Evolutionary conservation across 2,888 invertebrate species (phyloP).

Genomic region (Metalampra italica): DNA sequence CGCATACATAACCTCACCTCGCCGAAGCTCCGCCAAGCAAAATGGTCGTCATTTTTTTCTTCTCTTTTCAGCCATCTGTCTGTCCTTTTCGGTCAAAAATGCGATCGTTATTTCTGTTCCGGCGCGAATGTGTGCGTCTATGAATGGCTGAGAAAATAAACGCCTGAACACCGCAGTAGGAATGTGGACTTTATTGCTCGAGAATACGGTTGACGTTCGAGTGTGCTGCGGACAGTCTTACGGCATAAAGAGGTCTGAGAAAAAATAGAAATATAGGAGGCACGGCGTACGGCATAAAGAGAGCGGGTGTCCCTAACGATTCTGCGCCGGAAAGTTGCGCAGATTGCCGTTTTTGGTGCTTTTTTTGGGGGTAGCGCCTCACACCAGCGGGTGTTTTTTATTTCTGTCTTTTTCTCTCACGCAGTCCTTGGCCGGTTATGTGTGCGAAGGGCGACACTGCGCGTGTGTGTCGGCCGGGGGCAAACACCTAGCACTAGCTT

Average conservation of each 20-base stretch:
- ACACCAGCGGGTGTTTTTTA: constrained; percentile 75
- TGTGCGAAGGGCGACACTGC: constrained; percentile 26
- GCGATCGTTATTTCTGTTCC: constrained; percentile 80
- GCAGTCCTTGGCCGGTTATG: constrained; percentile 43
- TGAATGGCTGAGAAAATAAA: constrained; percentile 47
- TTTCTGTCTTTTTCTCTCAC: constrained; percentile 73
- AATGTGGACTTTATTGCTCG: constrained; percentile 20
- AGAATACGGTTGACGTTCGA: constrained; percentile 26
- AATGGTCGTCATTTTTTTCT: constrained; percentile 79
- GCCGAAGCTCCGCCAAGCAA: constrained; percentile 74
- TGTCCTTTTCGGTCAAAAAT: constrained; percentile 79
- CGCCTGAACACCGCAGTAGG: constrained; percentile 29
- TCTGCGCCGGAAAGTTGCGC: constrained; percentile 80
- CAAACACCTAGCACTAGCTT: constrained; percentile 74
- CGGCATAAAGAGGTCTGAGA: constrained; percentile 68
- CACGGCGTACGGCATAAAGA: constrained; percentile 76
- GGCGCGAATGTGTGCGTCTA: constrained; percentile 72
- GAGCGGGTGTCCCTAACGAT: constrained; percentile 79
- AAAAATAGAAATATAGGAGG: constrained; percentile 79
- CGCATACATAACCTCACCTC: constrained; percentile 72
- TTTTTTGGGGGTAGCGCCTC: constrained; percentile 78
- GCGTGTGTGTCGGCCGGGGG: constrained; percentile 46
- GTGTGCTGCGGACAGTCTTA: constrained; percentile 49
- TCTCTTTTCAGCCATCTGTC: constrained; percentile 78
- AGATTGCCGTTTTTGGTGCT: constrained; percentile 79